A percentile compares a stretch with the other conserved stretches of the same genome.
Evolutionary conservation across 37 sponge, comb jelly and placozoan genomes (phyloP).

Genomic region (Axinella damicornis): DNA sequence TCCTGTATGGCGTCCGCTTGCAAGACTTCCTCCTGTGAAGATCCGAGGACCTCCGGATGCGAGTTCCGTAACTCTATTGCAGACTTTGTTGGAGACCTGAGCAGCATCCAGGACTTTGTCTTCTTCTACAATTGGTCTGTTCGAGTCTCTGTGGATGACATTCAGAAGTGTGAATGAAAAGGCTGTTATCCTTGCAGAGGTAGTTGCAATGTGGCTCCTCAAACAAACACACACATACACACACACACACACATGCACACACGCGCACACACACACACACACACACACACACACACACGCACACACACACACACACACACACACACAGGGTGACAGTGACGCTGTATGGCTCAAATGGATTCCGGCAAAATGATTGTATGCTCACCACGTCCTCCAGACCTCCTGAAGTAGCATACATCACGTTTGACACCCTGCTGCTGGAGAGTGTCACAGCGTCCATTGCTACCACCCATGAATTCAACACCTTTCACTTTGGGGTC

Average conservation of each 20-base stretch:
- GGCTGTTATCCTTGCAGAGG: no score
- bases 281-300: no score
- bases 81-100: neutral
- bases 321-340: conserved; percentile 12
- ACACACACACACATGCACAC: no score
- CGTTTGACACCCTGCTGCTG: neutral
- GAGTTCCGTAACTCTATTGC: neutral
- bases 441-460: neutral
- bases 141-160: neutral
- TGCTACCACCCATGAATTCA: neutral
- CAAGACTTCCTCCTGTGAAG: neutral
- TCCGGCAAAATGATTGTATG: conserved; percentile 9
- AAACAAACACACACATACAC: no score
- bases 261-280: neutral
- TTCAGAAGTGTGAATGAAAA: neutral
- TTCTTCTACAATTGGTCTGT: conserved; percentile 22
- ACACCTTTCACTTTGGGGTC: neutral
- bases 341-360: conserved; percentile 2
- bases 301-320: no score
- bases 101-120: neutral
- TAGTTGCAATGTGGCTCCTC: no score
- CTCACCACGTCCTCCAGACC: neutral
- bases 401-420: conserved; percentile 10
- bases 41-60: neutral
- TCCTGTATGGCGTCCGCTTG: neutral